These are phyloP conservation scores for Gasteruption jaculator DNA, from an alignment of 2,888 invertebrate genomes.

Conservation along the genomic window DNA sequence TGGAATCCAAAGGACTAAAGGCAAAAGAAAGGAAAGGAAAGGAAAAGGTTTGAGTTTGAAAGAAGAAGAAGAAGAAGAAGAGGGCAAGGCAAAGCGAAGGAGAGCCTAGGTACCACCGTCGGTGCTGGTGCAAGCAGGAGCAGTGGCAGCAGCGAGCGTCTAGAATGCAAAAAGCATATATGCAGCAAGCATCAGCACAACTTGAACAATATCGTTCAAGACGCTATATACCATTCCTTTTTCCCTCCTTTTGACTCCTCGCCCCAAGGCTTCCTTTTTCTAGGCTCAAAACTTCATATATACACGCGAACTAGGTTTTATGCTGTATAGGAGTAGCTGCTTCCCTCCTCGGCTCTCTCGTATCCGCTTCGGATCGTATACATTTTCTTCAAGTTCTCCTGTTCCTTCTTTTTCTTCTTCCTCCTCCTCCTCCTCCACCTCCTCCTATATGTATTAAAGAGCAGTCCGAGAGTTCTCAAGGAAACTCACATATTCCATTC, in stretches of 20 bases:
- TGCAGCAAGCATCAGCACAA: no score
- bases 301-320: conserved; percentile 8
- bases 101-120: conserved; percentile 6
- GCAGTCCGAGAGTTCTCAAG: no score
- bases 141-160: no score
- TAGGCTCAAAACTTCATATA: conserved; percentile 32
- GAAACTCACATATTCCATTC: no score
- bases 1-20: not conserved
- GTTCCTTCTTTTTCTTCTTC: not conserved
- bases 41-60: not conserved
- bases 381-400: not conserved
- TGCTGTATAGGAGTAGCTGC: not conserved
- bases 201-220: conserved; percentile 38
- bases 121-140: conserved; percentile 4
- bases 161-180: no score
- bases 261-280: conserved; percentile 21
- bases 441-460: no score
- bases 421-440: conserved; percentile 6
- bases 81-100: conserved; percentile 20
- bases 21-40: conserved; percentile 1
- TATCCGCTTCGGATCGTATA: conserved; percentile 2
- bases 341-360: not conserved
- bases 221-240: conserved; percentile 22
- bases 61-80: conserved; percentile 21
- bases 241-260: conserved; percentile 8